A percentile compares a stretch with the other conserved stretches of the same genome.
phyloP scores from a whole-genome alignment of 2,113 vertebrate species.

The Mirounga angustirostris region DNA sequence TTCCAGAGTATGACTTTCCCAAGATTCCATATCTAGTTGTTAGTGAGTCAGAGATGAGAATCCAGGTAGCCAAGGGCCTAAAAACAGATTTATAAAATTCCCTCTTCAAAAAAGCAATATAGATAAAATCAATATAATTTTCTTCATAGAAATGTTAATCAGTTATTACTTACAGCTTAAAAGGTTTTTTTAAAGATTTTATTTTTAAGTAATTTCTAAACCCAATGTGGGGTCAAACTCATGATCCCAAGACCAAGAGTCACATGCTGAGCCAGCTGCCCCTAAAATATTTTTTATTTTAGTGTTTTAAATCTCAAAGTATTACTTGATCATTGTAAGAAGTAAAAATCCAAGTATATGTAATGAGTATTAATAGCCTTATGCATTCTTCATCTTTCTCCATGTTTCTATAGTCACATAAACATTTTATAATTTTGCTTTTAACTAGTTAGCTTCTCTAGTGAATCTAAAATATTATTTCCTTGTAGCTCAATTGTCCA shows the following conservation, averaged over 20 bases:
- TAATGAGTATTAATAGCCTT: not conserved
- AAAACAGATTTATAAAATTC: not conserved
- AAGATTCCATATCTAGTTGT: not conserved
- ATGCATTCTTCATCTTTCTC: not conserved
- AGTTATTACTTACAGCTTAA: not conserved
- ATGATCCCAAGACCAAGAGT: not conserved
- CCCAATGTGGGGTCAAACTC: not conserved
- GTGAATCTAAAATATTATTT: not conserved
- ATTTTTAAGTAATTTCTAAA: not conserved
- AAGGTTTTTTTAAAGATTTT: not conserved
- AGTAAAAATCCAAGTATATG: not conserved
- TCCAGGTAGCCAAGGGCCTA: not conserved
- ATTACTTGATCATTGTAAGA: not conserved
- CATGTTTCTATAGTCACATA: not conserved
- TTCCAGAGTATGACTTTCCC: not conserved
- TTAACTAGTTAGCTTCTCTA: slow-evolving; percentile 3
- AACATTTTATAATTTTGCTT: not conserved
- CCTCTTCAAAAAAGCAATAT: not conserved
- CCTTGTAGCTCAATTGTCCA: not conserved
- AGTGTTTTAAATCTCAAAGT: not conserved
- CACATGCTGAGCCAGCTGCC: not conserved
- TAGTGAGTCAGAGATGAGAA: not conserved
- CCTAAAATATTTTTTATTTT: not conserved
- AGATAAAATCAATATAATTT: not conserved
- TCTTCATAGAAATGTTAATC: not conserved